These are phyloP conservation scores for Pogonophryne albipinna DNA, from an alignment of 2,797 vertebrate species.

Conservation along the genomic window DNA sequence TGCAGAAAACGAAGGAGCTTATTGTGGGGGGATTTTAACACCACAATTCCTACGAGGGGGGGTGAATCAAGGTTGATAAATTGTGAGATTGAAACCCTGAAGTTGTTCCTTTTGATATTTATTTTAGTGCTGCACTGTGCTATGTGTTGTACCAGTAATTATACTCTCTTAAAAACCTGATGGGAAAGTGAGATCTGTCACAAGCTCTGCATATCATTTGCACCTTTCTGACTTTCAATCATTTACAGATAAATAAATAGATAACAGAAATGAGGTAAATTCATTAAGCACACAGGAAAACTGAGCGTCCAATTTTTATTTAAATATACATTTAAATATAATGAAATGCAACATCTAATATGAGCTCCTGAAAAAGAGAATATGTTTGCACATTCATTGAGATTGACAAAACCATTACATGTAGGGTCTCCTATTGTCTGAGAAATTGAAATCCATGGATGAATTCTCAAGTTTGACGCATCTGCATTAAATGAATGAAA, in stretches of 20 bases:
- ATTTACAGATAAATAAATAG: slow-evolving; percentile 52
- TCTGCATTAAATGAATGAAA: slow-evolving; percentile 76
- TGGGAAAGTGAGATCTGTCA: slow-evolving; percentile 21
- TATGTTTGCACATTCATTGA: slow-evolving; percentile 46
- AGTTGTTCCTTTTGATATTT: slow-evolving; percentile 37
- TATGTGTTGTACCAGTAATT: neutral
- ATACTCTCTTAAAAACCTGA: slow-evolving; percentile 27
- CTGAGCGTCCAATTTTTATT: slow-evolving; percentile 44
- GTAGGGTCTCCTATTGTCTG: slow-evolving; percentile 41
- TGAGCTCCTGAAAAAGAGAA: slow-evolving; percentile 6
- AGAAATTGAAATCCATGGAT: slow-evolving; percentile 52
- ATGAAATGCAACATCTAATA: slow-evolving; percentile 52
- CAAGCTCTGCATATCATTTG: slow-evolving; percentile 63
- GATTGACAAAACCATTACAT: slow-evolving; percentile 55
- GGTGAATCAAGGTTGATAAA: slow-evolving; percentile 58
- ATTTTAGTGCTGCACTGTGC: slow-evolving; percentile 16
- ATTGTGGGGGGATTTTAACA: slow-evolving; percentile 71
- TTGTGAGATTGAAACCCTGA: slow-evolving; percentile 43
- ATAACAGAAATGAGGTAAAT: slow-evolving; percentile 43
- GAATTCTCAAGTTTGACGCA: slow-evolving; percentile 64
- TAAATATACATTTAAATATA: slow-evolving; percentile 50
- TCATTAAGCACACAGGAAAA: slow-evolving; percentile 42
- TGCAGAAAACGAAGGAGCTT: slow-evolving; percentile 82
- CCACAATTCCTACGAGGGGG: slow-evolving; percentile 50
- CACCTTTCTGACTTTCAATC: slow-evolving; percentile 45